A percentile compares a stretch with the other conserved stretches of the same genome.
Conservation (phyloP, 1,140 invertebrate species). For the Drosophila ficusphila region DNA sequence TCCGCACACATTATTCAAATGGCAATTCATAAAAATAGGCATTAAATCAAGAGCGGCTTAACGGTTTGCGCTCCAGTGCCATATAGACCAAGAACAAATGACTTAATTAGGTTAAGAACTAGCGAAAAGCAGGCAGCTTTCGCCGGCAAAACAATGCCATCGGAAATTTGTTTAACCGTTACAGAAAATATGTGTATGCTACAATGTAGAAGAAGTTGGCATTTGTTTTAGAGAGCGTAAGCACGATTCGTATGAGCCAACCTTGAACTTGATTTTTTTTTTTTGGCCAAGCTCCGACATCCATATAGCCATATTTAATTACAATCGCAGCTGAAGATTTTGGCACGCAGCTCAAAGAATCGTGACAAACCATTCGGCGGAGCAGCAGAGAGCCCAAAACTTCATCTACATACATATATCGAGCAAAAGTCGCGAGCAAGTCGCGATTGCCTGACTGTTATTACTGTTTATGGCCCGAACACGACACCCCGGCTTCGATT, state of each 20-base stretch:
- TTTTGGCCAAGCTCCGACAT: slow-evolving; percentile 13
- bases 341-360: slow-evolving; percentile 62
- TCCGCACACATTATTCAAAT: slow-evolving; percentile 26
- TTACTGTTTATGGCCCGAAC: slow-evolving; percentile 55
- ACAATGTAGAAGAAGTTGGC: too few relatives aligned
- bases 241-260: slow-evolving; percentile 19
- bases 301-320: slow-evolving; percentile 48
- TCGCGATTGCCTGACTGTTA: slow-evolving; percentile 32
- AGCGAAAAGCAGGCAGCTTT: slow-evolving; percentile 18
- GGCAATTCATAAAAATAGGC: slow-evolving; percentile 10
- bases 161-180: slow-evolving; percentile 28
- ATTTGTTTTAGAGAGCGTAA: not conserved
- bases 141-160: slow-evolving; percentile 27
- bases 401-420: slow-evolving; percentile 18
- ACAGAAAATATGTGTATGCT: not conserved
- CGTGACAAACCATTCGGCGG: slow-evolving; percentile 70
- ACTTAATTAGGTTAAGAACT: slow-evolving; percentile 36
- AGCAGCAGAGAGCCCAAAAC: slow-evolving; percentile 7
- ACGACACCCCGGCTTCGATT: slow-evolving; percentile 47
- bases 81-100: slow-evolving; percentile 34
- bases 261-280: slow-evolving; percentile 66
- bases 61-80: slow-evolving; percentile 20
- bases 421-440: slow-evolving; percentile 14
- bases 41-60: slow-evolving; percentile 15
- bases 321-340: slow-evolving; percentile 36